Evolutionary conservation across 2,113 vertebrate genomes (phyloP), one percentile per base, ranked within the genome.

Genomic region (Pteronura brasiliensis): DNA sequence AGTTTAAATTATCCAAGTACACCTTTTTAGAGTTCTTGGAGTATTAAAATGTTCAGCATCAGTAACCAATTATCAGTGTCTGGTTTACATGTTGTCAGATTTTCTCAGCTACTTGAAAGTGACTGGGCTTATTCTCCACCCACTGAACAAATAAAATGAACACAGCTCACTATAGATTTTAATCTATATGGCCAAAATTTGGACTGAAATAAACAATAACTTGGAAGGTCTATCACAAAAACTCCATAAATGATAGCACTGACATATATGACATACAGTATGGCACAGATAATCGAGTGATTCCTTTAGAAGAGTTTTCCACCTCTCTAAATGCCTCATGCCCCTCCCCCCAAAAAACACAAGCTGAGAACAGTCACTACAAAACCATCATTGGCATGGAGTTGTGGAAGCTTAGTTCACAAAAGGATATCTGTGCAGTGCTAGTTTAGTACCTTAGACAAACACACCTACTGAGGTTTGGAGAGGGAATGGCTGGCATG

Each of bases 381-480:
- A 52, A 34, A 80, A 7, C 12, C 36, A 91, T 27, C 6, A 4
- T 7, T 6, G 61, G 0, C 9, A 2, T 17, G 25, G 65, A 47
- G 4, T 10, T 10, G 1, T 13, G 8, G 49, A 55, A 29, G 29
- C 84, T 21, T 14, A 6, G 27, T 25, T 3, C 4, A 36, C 0
- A 10, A 8, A 34, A 47, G 63, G 55, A 4, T 4, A 18, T 20
- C 15, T 2, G 13, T 7, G 27, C 42, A 23, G 20, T 3, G 1
- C 7, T 47, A 0, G 11, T 9, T 69, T 47, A 44, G 10, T 36
- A 34, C 61, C 4, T n/a, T 27, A 47, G 20, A 63, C 18, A 49
- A 18, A 4, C 4, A 7, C 2, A 2, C n/a, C 10, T 3, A 1
- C 7, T 11, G 59, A 63, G 12, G 8, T 55, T 36, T 52, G 20